Evolutionary conservation across 2,888 invertebrate genomes (phyloP), one percentile per base, ranked within the genome.

Genomic region (Cryptosula pallasiana): DNA sequence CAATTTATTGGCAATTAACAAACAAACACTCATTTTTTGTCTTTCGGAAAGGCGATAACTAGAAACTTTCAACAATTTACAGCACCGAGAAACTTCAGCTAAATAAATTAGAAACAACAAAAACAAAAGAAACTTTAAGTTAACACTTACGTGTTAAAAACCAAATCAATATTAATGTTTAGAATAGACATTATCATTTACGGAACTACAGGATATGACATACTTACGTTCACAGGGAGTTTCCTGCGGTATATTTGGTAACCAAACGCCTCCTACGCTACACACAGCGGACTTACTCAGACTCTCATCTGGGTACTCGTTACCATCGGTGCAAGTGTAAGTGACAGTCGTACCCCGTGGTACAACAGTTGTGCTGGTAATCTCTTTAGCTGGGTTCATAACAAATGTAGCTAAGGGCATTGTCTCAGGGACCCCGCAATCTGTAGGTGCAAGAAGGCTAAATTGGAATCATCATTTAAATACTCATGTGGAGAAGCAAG

Each of bases 271-370:
- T 3, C 70, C 70, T 5, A 70, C 27, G 25, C 45, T 36, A 32
- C 70, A 70, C 29, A 36, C 5, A 29, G 70, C n/a, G 2, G 9
- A 35, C 70, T 70, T 20, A 3, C 5, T 32, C 2, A 29, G 5
- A 5, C 25, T 32, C 63, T 63, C 63, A n/a, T 63, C 63, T 13
- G 63, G 32, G 32, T 54, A 70, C 45, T 70, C 45, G 9, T 9
- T 54, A 2, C 70, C 70, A n/a, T 34, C 9, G 5, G 23, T n/a
- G 36, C 70, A 70, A n/a, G 35, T 70, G 45, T 70, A 70, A 2
- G 70, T 70, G 23, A 32, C 70, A 2, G 13, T 36, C 23, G 70
- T 23, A 35, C 70, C 70, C 25, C 27, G 2, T 9, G 70, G 70
- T 25, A 70, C 36, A 23, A 54, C 55, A 25, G 70, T 70, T 5